Base-by-base conservation (phyloP, 1,140 invertebrate species). In the Aphis gossypii region DNA sequence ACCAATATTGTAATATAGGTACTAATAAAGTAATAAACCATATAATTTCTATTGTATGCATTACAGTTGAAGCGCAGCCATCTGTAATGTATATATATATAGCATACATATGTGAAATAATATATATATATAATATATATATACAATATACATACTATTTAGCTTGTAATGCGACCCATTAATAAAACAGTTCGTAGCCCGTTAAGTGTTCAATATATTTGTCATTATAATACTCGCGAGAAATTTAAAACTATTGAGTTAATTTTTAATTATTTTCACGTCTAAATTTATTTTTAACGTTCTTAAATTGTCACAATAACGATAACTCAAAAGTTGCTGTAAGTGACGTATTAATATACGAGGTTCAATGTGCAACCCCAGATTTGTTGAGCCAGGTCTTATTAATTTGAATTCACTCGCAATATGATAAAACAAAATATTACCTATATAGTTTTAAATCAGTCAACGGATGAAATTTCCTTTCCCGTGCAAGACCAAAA, bases 11-110 rank as follows among this genome's bases (percentile, higher is more conserved):
- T n/a, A 46, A 87, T 87, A 86, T n/a, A 30, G 14, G 41, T 86
- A 30, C 84, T 86, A 44, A 84, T 84, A 84, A 84, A 68, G 60
- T 18, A 60, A 68, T 68, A n/a, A 83, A 83, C 35, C 20, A 83
- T 23, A 83, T 41, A 23, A 83, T 83, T 68, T 68, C 30, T 68
- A n/a, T 11, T 68, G 11, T n/a, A 30, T 4, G 30, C 60, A n/a
- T 68, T 18, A n/a, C 60, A 14, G 30, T 68, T 18, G 30, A 68
- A 68, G 30, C 11, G 30, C 4, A 11, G 56, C 56, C 25, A 60
- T 60, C 9, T 5, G 21, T n/a, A 68, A n/a, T n/a, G 14, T 68
- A 35, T 68, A 54, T 54, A 60, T 46, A 30, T 20, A 56, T 56
- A n/a, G 30, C 14, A 14, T 68, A 68, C 30, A 60, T 18, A 68